Base-by-base conservation (phyloP, 2,888 invertebrate genomes). In the Caenorhabditis wallacei region DNA sequence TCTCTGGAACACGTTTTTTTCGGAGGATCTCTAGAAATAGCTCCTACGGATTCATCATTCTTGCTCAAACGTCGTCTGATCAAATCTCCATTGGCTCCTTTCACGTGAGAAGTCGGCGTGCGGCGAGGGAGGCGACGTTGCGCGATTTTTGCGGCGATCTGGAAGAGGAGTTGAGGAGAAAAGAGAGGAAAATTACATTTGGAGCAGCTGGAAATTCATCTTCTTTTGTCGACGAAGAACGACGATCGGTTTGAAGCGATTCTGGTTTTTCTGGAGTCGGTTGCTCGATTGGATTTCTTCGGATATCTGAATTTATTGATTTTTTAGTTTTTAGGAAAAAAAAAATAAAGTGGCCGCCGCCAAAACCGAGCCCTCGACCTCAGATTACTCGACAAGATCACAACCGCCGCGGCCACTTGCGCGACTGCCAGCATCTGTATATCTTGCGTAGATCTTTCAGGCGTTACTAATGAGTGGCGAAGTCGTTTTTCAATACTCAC, bases 51-150 rank as follows among this genome's bases (percentile, higher is more conserved):
- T 10, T 61, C 40, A 16, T 72, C 72, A 63, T 59, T 69, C 68
- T 76, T 76, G 68, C 76, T 78, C 61, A 78, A 56, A 22, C 78
- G 61, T 63, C 78, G 53, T 54, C 78, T 61, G 30, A 78, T 69
- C 61, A 69, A 35, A 48, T 78, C 69, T 16, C 54, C 63, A 54
- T 54, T 53, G 61, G 46, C 69, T 53, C 78, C 78, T 24, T 79
- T 82, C 48, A 82, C 82, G 35, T 82, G 82, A 24, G 82, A 69
- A 24, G 82, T 82, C 7, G 82, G 82, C 8, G 82, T 82, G 46
- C 82, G 72, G 35, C 70, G 69, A 37, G 82, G 82, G 16, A 74
- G 51, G 35, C 79, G 72, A 26, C 82, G 72, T 56, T 66, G 68
- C 0, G 74, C 68, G 48, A 82, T 82, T 56, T 79, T 79, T 16